Evolutionary conservation across 2,797 vertebrate species (phyloP), one percentile per base, ranked within the genome.

Genomic region (Malacoraja senta): DNA sequence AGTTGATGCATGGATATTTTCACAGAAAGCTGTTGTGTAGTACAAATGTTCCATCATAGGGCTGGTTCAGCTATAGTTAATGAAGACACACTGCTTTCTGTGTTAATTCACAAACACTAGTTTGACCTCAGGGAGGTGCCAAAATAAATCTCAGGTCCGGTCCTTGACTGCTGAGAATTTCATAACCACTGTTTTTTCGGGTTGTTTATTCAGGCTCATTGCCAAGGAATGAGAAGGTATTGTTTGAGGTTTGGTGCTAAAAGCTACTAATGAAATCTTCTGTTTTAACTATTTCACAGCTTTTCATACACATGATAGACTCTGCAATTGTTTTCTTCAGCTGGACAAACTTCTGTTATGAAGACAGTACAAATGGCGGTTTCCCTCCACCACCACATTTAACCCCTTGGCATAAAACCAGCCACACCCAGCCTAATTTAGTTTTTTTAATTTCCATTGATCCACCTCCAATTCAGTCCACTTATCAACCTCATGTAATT

Each of bases 1-100:
- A 94, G 94, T 95, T 96, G 96, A 96, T 95, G 95, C 94, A 93
- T 93, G 94, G 93, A 94, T 97, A 95, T 97, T 97, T 96, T 96
- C 95, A 95, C 93, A 96, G 96, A 94, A 96, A 96, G 94, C 94
- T 94, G 94, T 96, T 96, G 95, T 95, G 95, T 95, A 94, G 94
- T 95, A 96, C 94, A 95, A 95, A 93, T 93, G 94, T 83, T 74
- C 71, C 71, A 58, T 74, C 90, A 76, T 12, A 10, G 38, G 90
- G 38, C 35, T 76, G 68, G 26, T 94, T 95, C 94, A 95, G 94
- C 95, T 94, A 93, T 88, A 95, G 92, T 32, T 72, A 95, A 93
- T 93, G 93, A 93, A 94, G 93, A 93, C 95, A 95, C 93, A 94
- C 93, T 74, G 95, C 94, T 95, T 94, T 94, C 93, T 94, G 95